These are phyloP conservation scores for Ectemnius lituratus DNA, from an alignment of 2,888 invertebrate species.

Conservation along the genomic window DNA sequence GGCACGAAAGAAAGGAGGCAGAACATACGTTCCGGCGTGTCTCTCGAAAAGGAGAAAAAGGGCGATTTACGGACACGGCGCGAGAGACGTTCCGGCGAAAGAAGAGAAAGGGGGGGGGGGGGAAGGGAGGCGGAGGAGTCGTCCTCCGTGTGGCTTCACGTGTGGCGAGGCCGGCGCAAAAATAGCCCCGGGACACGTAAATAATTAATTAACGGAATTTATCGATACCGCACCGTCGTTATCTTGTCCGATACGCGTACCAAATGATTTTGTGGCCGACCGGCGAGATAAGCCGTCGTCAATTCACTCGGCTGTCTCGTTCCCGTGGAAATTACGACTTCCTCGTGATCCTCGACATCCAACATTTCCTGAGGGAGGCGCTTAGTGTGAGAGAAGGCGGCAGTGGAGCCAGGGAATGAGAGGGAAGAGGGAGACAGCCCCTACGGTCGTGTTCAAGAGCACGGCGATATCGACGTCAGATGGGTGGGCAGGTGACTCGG, in stretches of 20 bases:
- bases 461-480: slow-evolving; percentile 48
- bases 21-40: neutral
- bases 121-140: slow-evolving; percentile 4
- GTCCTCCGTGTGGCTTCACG: slow-evolving; percentile 45
- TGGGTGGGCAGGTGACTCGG: slow-evolving; percentile 56
- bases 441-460: slow-evolving; percentile 42
- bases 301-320: slow-evolving; percentile 63
- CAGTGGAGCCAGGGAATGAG: too few species aligned
- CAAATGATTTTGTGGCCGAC: slow-evolving; percentile 60
- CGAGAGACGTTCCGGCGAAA: slow-evolving; percentile 12
- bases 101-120: neutral
- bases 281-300: slow-evolving; percentile 65
- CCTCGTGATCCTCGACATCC: slow-evolving; percentile 62
- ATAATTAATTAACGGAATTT: slow-evolving; percentile 75
- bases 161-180: slow-evolving; percentile 62
- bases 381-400: neutral
- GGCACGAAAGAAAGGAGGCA: slow-evolving; percentile 7
- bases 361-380: slow-evolving; percentile 55
- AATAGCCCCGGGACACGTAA: slow-evolving; percentile 70
- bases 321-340: slow-evolving; percentile 63
- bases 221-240: slow-evolving; percentile 67
- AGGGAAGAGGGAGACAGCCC: slow-evolving; percentile 15
- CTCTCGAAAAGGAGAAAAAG: too few species aligned
- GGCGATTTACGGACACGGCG: too few species aligned
- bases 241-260: slow-evolving; percentile 68